Base-by-base conservation (phyloP, 2,113 vertebrate genomes). In the Holacanthus passer region DNA sequence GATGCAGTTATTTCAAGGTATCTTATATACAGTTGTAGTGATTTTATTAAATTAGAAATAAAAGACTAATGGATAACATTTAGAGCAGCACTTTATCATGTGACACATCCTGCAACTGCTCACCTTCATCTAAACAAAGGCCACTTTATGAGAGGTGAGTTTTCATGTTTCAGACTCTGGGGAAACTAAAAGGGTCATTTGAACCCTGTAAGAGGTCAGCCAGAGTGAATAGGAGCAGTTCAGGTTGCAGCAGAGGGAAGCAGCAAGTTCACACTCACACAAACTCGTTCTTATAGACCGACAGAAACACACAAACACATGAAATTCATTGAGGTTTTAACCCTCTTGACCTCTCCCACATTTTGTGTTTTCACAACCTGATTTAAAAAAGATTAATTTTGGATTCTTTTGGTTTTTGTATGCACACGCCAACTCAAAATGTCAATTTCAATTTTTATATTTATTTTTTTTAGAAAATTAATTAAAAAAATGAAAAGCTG, bases 141-240 rank as follows among this genome's bases (percentile, higher is more conserved):
- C 43, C 52, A 22, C 45, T 62, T 73, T 53, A 43, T 71, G 68
- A 52, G n/a, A 56, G 66, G 22, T 48, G 60, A 62, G 52, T 39
- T 47, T 58, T 65, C 10, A 29, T n/a, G 48, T 63, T 64, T 68
- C 35, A 68, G 35, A 32, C 32, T 60, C 55, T 45, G 56, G 65
- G 20, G 31, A 71, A 76, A 47, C 22, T 66, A 27, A 70, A 64
- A 48, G 24, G 19, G 37, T 72, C 7, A 22, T 78, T 83, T 77
- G 53, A 78, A 83, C 68, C 62, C 8, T 73, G 35, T 19, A 48
- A 74, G 63, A 69, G 76, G 70, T 74, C 63, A 69, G 31, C 50
- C 56, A 60, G 31, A 73, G 32, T 77, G 55, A 82, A 75, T 35
- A 5, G 29, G 17, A 63, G 29, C 55, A 52, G 70, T 52, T 80